These are phyloP conservation scores for Glomeris maerens DNA, from an alignment of 1,140 invertebrate genomes.

Conservation along the genomic window DNA sequence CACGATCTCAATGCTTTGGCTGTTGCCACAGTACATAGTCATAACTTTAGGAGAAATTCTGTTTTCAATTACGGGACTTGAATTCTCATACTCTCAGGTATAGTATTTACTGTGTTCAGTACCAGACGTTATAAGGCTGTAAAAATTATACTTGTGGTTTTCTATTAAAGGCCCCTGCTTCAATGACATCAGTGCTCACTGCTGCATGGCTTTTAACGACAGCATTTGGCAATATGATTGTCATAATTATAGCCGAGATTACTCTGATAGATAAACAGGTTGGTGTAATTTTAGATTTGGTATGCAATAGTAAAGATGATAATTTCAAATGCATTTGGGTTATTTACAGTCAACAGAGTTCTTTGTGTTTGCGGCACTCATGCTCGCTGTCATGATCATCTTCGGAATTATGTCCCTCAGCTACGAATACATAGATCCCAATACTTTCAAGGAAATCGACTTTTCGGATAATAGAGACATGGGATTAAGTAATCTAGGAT, in stretches of 20 bases:
- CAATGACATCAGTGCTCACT: conserved; percentile 83
- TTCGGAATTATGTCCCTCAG: conserved; percentile 56
- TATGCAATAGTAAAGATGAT: not conserved
- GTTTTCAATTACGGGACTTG: conserved; percentile 79
- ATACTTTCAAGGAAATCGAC: no score
- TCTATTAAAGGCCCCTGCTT: conserved; percentile 60
- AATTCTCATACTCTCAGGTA: conserved; percentile 72
- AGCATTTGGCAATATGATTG: conserved; percentile 79
- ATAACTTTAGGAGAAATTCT: conserved; percentile 73
- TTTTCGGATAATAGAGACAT: no score
- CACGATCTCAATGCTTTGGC: conserved; percentile 60
- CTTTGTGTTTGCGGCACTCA: conserved; percentile 71
- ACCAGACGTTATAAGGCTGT: not conserved
- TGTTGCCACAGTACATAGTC: conserved; percentile 72
- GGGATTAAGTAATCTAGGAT: no score
- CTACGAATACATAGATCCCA: conserved; percentile 37
- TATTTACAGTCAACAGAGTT: conserved; percentile 61
- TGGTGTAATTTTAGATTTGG: not conserved
- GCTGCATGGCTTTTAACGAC: conserved; percentile 78
- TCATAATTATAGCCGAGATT: conserved; percentile 66
- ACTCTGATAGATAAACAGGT: conserved; percentile 47
- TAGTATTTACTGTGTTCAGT: not conserved
- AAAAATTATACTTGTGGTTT: not conserved
- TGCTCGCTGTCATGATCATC: conserved; percentile 64
- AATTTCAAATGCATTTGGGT: conserved; percentile 10